Percentiles rank a stretch among this genome's conserved stretches.
These are phyloP conservation scores for Campylorhamphus procurvoides DNA, from an alignment of 2,113 vertebrate species.

Conservation along the genomic window DNA sequence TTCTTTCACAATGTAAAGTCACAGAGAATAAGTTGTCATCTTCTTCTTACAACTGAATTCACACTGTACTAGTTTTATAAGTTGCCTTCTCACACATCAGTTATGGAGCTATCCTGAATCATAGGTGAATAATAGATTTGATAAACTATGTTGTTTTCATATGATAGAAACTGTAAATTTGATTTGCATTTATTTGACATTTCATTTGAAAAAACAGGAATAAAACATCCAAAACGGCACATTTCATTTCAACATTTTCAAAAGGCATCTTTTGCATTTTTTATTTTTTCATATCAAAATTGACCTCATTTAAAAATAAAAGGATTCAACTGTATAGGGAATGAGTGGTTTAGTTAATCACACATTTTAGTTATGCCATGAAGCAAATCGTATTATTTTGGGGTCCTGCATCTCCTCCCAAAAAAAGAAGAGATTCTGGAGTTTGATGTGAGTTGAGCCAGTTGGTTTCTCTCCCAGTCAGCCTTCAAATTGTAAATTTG, in stretches of 20 bases:
- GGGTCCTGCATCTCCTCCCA: not conserved
- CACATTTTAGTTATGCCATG: not conserved
- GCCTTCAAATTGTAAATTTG: not conserved
- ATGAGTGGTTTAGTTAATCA: not conserved
- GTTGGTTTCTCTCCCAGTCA: not conserved
- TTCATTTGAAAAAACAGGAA: not conserved
- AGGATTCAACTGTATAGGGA: not conserved
- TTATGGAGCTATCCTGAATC: not conserved
- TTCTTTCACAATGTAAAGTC: not conserved
- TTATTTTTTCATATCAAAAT: constrained; percentile 47
- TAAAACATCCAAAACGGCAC: constrained; percentile 33
- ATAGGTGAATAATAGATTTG: constrained; percentile 51
- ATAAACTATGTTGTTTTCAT: constrained; percentile 20
- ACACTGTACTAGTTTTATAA: constrained; percentile 9
- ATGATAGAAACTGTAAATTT: constrained; percentile 1
- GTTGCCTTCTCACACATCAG: not conserved
- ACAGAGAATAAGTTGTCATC: not conserved
- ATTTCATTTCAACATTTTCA: constrained; percentile 36
- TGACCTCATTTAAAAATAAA: constrained; percentile 45
- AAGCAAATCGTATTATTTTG: not conserved
- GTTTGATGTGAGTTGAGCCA: not conserved
- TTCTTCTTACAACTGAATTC: constrained; percentile 19
- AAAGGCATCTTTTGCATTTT: constrained; percentile 43
- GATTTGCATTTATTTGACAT: constrained; percentile 45
- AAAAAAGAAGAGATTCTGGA: not conserved